Conservation (phyloP, 1,140 invertebrate genomes). For the Hylaeus anthracinus region DNA sequence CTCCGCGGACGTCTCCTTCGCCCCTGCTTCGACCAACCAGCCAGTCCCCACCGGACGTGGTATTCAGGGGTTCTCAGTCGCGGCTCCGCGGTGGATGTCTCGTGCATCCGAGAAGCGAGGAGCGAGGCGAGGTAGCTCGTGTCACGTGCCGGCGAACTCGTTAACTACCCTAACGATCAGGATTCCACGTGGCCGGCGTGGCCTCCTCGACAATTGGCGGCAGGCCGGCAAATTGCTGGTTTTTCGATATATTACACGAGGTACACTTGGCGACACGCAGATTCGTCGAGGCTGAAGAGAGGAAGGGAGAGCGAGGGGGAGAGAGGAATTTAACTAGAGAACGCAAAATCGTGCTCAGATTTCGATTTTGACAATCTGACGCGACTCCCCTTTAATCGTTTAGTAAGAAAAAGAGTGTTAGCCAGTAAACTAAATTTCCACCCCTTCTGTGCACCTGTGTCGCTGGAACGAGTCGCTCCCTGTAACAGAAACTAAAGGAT, state of each 20-base stretch:
- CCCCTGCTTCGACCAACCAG: conserved; percentile 50
- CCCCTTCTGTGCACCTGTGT: neutral
- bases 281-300: conserved; percentile 7
- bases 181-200: conserved; percentile 70
- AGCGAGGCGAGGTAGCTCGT: conserved; percentile 55
- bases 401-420: too few species aligned
- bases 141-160: conserved; percentile 75
- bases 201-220: conserved; percentile 72
- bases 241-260: conserved; percentile 59
- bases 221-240: conserved; percentile 62
- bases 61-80: conserved; percentile 61
- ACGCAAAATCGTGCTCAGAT: neutral
- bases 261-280: conserved; percentile 34
- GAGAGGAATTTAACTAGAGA: too few species aligned
- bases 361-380: neutral
- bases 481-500: too few species aligned
- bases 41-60: conserved; percentile 64
- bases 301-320: too few species aligned
- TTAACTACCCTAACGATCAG: conserved; percentile 75
- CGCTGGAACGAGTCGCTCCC: neutral
- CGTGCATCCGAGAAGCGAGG: conserved; percentile 44
- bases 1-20: conserved; percentile 50
- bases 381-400: too few species aligned
- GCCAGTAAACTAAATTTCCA: too few species aligned
- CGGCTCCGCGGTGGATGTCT: conserved; percentile 14